Percentiles rank a stretch among this genome's conserved stretches.
phyloP scores from a whole-genome alignment of 2,888 invertebrate genomes.

The Aplocera efformata region DNA sequence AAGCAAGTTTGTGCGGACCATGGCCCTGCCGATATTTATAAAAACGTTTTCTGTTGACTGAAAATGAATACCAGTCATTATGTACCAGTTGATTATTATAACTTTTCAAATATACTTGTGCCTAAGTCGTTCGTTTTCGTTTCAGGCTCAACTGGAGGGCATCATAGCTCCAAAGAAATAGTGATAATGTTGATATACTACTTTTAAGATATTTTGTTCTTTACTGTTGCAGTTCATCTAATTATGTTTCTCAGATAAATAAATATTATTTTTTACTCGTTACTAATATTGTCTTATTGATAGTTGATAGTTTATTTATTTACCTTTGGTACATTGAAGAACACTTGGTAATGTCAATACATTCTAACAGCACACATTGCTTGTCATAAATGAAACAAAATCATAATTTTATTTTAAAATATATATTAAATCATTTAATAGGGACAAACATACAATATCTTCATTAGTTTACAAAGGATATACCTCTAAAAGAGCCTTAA shows the following conservation, averaged over 20 bases:
- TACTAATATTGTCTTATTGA: constrained; percentile 12
- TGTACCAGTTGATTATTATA: no score
- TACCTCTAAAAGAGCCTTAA: constrained; percentile 64
- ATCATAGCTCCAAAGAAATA: constrained; percentile 97
- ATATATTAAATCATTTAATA: constrained; percentile 80
- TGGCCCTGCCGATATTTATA: no score
- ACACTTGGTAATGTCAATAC: no score
- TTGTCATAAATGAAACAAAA: constrained; percentile 37
- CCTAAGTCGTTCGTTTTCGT: constrained; percentile 23
- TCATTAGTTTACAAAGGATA: constrained; percentile 78
- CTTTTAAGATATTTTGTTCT: constrained; percentile 31
- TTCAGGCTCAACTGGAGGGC: constrained; percentile 94
- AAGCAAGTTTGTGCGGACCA: neutral
- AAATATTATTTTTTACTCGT: constrained; percentile 25
- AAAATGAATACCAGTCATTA: no score
- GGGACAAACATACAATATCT: constrained; percentile 79
- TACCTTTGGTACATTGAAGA: no score
- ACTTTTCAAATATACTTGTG: no score
- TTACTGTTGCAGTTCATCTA: constrained; percentile 29
- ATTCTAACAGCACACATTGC: no score
- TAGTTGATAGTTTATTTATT: no score
- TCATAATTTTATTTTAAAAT: constrained; percentile 75
- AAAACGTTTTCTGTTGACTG: no score
- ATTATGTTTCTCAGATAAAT: constrained; percentile 28
- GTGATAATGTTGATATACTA: constrained; percentile 10